A percentile compares a stretch with the other conserved stretches of the same genome.
phyloP scores from a whole-genome alignment of 2,888 invertebrate genomes.

The Eilema sororculum region DNA sequence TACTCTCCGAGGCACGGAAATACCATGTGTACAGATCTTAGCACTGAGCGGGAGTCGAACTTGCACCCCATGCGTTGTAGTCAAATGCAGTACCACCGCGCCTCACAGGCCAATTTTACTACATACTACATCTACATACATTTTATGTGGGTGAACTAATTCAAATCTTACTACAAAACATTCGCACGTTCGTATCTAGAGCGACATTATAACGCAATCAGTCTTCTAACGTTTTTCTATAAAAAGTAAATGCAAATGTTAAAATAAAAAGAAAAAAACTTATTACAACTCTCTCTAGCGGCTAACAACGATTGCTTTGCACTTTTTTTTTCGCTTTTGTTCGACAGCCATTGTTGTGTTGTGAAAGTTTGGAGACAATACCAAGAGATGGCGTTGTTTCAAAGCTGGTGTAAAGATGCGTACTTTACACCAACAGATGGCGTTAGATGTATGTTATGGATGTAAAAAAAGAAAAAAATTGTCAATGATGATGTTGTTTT shows the following conservation, averaged over 20 bases:
- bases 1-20: no score
- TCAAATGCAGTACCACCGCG: no score
- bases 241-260: conserved; percentile 21
- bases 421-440: conserved; percentile 44
- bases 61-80: no score
- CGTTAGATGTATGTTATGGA: conserved; percentile 29
- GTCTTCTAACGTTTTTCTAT: conserved; percentile 49
- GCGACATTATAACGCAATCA: conserved; percentile 10
- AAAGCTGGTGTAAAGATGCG: neutral
- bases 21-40: no score
- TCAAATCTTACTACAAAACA: neutral
- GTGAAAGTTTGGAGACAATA: neutral
- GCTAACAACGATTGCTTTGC: conserved; percentile 48
- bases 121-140: neutral
- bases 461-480: conserved; percentile 41
- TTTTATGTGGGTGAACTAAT: neutral
- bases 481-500: conserved; percentile 7
- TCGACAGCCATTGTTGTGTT: neutral
- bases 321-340: conserved; percentile 55
- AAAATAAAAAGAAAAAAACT: conserved; percentile 59
- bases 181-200: neutral
- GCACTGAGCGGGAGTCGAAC: no score
- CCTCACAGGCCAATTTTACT: neutral
- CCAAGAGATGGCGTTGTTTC: conserved; percentile 65
- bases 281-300: conserved; percentile 77